Percentiles rank a stretch among this genome's conserved stretches.
Evolutionary conservation across 2,888 invertebrate genomes (phyloP).

Genomic region (Apeira syringaria): DNA sequence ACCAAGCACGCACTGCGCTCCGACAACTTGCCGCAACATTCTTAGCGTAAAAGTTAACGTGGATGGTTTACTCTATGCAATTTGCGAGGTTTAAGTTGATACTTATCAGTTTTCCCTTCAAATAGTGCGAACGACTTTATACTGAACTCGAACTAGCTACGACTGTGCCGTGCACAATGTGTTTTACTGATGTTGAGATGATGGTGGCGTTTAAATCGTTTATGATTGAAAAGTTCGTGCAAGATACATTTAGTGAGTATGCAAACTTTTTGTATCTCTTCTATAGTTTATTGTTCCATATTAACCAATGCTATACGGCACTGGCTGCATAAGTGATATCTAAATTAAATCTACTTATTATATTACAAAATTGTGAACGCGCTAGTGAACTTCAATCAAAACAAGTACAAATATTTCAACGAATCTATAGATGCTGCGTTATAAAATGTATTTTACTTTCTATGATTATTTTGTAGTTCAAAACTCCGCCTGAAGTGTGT

Average conservation of each 20-base stretch:
- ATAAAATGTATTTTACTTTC: too few species aligned
- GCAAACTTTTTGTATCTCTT: slow-evolving; percentile 1
- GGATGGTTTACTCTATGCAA: slow-evolving; percentile 82
- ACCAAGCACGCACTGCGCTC: slow-evolving; percentile 72
- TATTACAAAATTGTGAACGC: too few species aligned
- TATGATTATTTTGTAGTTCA: too few species aligned
- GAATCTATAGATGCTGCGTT: too few species aligned
- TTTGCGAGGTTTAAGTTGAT: slow-evolving; percentile 76
- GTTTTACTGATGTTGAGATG: slow-evolving; percentile 53
- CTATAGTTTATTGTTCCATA: too few species aligned
- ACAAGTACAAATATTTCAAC: too few species aligned
- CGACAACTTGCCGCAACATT: slow-evolving; percentile 80
- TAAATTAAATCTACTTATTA: too few species aligned
- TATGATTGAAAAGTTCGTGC: slow-evolving; percentile 57
- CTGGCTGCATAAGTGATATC: too few species aligned
- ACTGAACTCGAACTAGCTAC: slow-evolving; percentile 55
- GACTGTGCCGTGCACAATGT: slow-evolving; percentile 56
- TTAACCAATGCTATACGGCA: too few species aligned
- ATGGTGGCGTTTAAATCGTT: slow-evolving; percentile 46
- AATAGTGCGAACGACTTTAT: slow-evolving; percentile 64
- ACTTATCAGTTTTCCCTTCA: slow-evolving; percentile 51
- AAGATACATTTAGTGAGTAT: slow-evolving; percentile 68
- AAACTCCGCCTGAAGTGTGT: too few species aligned
- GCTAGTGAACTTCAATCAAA: too few species aligned
- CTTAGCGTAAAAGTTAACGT: slow-evolving; percentile 82